Evolutionary conservation across 2,797 vertebrate genomes (phyloP).

Genomic region (Halcyon badia): DNA sequence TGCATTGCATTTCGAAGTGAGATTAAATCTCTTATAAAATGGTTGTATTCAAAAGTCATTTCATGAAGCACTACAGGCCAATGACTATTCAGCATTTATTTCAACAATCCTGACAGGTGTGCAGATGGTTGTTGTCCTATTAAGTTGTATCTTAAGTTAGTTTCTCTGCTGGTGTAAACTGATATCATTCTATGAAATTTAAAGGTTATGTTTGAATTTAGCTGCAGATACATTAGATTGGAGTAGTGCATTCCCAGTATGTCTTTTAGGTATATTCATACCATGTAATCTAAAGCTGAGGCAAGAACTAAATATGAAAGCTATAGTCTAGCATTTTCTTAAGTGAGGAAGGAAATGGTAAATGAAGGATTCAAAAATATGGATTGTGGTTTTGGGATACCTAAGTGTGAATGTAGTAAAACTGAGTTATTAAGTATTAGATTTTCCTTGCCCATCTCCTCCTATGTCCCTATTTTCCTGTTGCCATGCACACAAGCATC

Average conservation of each 20-base stretch:
- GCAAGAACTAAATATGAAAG: neutral
- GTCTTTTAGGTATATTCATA: neutral
- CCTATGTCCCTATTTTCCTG: neutral
- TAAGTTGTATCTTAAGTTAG: neutral
- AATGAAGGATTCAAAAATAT: neutral
- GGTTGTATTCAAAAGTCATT: neutral
- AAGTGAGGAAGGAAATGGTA: neutral
- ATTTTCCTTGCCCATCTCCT: neutral
- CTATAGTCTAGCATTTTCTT: neutral
- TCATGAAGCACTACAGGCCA: neutral
- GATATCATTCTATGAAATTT: neutral
- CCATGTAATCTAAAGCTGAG: neutral
- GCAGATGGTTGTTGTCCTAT: neutral
- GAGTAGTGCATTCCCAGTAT: neutral
- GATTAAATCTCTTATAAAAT: neutral
- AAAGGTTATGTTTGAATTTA: neutral
- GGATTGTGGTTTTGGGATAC: neutral
- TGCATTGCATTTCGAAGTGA: neutral
- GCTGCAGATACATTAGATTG: neutral
- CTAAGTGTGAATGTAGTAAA: neutral
- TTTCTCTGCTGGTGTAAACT: neutral
- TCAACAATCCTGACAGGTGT: neutral
- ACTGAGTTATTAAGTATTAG: neutral
- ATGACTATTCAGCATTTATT: neutral
- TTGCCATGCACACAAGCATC: neutral